Evolutionary conservation across 2,113 vertebrate species (phyloP), one percentile per base, ranked within the genome.

Genomic region (Solenodon paradoxus): DNA sequence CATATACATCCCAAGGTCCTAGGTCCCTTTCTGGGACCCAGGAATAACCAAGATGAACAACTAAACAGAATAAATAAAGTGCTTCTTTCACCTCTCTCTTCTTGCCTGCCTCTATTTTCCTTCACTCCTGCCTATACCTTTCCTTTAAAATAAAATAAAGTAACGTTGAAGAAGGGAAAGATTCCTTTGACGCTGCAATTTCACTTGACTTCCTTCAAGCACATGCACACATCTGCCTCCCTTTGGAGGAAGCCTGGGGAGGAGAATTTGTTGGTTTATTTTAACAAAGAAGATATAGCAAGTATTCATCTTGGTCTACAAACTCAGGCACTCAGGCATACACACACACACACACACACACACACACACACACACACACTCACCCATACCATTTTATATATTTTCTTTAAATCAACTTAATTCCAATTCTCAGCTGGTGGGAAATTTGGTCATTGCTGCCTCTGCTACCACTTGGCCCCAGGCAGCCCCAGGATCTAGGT

Each of bases 391-490:
- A 49, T n/a, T 90, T 84, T 71, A 83, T 71, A 22, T 96, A 47
- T 92, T 95, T 92, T 88, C 42, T 90, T 96, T 57, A 94, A 90
- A 84, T 96, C 89, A 93, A 26, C 49, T 88, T 90, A 88, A 88
- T 90, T 96, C 61, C 35, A n/a, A 47, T 45, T 81, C 45, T 45
- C 74, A 95, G 49, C 47, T 77, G 26, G n/a, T 90, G 24, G 77
- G 38, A 81, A 92, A 81, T 68, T 57, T 28, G 72, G 64, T 42
- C 53, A 35, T 71, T n/a, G 40, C 16, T 77, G 68, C 55, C 63
- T 85, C 61, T 13, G 10, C 20, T 59, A 32, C 16, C 47, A 64
- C 8, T 22, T 78, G 68, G 38, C 40, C 9, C 32, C 19, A 42
- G 80, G 59, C 28, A 55, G 35, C 79, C 38, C 28, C 8, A 22